Evolutionary conservation across 2,888 invertebrate species (phyloP).

Genomic region (Pterobdella sp.): DNA sequence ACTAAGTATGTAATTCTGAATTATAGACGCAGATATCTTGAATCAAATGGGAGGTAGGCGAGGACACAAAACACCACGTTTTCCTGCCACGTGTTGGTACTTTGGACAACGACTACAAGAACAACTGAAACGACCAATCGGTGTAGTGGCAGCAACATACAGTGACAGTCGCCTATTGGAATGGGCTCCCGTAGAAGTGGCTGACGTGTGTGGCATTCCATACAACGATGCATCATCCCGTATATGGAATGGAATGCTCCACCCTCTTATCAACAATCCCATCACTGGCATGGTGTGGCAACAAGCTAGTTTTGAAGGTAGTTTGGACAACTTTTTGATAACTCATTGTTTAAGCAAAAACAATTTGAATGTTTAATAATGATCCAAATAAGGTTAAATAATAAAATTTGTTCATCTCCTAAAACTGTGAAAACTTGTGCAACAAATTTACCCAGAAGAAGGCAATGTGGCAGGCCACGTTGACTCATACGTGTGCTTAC

Average conservation of each 20-base stretch:
- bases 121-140: constrained; percentile 43
- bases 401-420: constrained; percentile 33
- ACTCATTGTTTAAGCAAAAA: no score
- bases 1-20: background rate
- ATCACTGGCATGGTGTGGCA: constrained; percentile 48
- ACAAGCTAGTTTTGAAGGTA: constrained; percentile 42
- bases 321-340: no score
- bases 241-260: constrained; percentile 49
- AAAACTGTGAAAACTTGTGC: constrained; percentile 33
- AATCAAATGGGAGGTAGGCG: constrained; percentile 17
- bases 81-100: constrained; percentile 44
- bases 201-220: constrained; percentile 26
- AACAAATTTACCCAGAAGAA: background rate
- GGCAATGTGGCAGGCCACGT: background rate
- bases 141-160: constrained; percentile 33
- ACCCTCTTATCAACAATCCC: constrained; percentile 45
- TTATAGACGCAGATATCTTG: background rate
- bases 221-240: constrained; percentile 29
- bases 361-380: no score
- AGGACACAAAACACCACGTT: constrained; percentile 18
- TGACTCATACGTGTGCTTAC: background rate
- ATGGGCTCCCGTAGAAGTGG: constrained; percentile 31
- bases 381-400: no score
- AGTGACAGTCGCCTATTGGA: constrained; percentile 34
- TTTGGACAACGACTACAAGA: constrained; percentile 43